These are phyloP conservation scores for Magallana nippona DNA, from an alignment of 2,888 invertebrate genomes.

Conservation along the genomic window DNA sequence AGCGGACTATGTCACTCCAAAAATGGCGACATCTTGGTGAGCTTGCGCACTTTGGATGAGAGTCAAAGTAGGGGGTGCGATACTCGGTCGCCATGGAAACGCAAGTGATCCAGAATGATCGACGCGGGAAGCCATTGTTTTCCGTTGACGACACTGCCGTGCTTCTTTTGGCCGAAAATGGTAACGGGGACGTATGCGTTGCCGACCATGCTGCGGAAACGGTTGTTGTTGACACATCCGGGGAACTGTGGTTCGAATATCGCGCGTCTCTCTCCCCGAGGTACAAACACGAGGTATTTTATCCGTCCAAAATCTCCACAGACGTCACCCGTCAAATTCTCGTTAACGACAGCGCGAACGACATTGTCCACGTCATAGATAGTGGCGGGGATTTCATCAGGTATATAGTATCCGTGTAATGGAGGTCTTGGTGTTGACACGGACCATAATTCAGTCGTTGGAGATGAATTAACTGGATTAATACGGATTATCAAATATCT, in stretches of 20 bases:
- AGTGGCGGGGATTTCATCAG: not conserved
- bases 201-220: not conserved
- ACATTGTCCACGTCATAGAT: not conserved
- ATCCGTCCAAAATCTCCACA: not conserved
- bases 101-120: not conserved
- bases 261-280: not conserved
- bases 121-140: not conserved
- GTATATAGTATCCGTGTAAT: constrained; percentile 1
- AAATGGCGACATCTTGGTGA: not conserved
- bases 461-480: not conserved
- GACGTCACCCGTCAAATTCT: not conserved
- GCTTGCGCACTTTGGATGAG: not conserved
- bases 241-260: not conserved
- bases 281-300: not conserved
- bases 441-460: not conserved
- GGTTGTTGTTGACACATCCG: not conserved
- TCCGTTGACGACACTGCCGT: not conserved
- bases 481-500: not conserved
- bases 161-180: not conserved
- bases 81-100: not conserved
- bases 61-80: not conserved
- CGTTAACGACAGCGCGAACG: not conserved
- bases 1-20: too few relatives aligned
- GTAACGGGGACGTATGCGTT: not conserved
- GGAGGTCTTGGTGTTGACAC: not conserved